These are phyloP conservation scores for Barbus barbus DNA, from an alignment of 2,113 vertebrate species.

Conservation along the genomic window DNA sequence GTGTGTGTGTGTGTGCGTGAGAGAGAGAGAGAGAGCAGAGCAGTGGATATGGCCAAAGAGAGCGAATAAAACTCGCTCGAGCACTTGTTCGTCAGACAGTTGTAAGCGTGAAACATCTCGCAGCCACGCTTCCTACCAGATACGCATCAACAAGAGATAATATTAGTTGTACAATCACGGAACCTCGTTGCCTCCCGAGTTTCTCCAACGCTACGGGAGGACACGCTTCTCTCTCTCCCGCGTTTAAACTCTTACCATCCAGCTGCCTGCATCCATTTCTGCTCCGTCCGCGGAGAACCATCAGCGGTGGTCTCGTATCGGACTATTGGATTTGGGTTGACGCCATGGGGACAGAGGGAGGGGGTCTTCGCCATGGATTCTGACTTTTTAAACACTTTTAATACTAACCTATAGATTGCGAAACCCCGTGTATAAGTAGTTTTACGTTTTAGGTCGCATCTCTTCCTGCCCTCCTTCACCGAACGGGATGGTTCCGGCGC, in stretches of 20 bases:
- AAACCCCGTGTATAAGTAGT: conserved; percentile 29
- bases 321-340: conserved; percentile 58
- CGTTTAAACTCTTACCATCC: conserved; percentile 28
- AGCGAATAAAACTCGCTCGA: conserved; percentile 50
- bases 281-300: conserved; percentile 12
- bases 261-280: background rate
- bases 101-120: conserved; percentile 40
- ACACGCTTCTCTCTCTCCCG: conserved; percentile 14
- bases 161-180: background rate
- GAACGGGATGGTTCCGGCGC: conserved; percentile 73
- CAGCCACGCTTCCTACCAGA: background rate
- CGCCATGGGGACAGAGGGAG: conserved; percentile 53
- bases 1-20: conserved; percentile 44
- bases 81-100: conserved; percentile 49
- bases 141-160: background rate
- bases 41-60: conserved; percentile 25
- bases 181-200: background rate
- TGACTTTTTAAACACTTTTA: conserved; percentile 61
- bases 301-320: conserved; percentile 45
- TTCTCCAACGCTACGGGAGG: conserved; percentile 1
- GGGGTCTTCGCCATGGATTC: conserved; percentile 62
- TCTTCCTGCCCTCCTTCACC: conserved; percentile 48
- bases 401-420: conserved; percentile 17
- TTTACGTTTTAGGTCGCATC: conserved; percentile 48
- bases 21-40: conserved; percentile 3